Conservation (phyloP, 2,797 vertebrate species). For the Rallus crepitans region DNA sequence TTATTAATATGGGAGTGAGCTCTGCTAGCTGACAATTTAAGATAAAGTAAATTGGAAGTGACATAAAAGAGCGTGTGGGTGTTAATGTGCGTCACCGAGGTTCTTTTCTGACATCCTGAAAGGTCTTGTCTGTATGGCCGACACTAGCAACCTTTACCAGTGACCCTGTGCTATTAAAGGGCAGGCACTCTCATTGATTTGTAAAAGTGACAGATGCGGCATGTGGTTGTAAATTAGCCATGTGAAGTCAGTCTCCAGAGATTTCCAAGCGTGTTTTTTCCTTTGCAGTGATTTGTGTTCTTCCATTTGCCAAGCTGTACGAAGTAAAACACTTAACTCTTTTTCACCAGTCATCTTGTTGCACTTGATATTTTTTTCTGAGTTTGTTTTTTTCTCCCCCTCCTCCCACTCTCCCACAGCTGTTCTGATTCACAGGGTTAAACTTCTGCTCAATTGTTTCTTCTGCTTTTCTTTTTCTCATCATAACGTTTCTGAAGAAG, state of each 20-base stretch:
- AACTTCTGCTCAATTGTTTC: neutral
- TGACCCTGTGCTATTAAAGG: slow-evolving; percentile 69
- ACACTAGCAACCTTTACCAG: slow-evolving; percentile 64
- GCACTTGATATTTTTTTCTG: neutral
- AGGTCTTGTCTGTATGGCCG: slow-evolving; percentile 72
- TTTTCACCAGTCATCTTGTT: neutral
- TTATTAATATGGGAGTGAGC: slow-evolving; percentile 79
- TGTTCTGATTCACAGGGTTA: neutral
- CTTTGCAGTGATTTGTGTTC: slow-evolving; percentile 53
- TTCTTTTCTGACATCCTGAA: slow-evolving; percentile 77
- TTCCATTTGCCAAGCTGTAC: slow-evolving; percentile 38
- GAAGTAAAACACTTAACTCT: slow-evolving; percentile 40
- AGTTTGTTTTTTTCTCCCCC: neutral
- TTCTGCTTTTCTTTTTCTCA: neutral
- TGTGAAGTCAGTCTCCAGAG: slow-evolving; percentile 63
- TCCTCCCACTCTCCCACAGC: neutral
- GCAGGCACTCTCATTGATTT: slow-evolving; percentile 76
- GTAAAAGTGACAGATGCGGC: slow-evolving; percentile 79
- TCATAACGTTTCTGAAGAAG: neutral
- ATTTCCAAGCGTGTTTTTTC: slow-evolving; percentile 45
- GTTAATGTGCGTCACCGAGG: slow-evolving; percentile 74
- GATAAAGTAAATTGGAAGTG: slow-evolving; percentile 82
- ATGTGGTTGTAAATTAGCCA: slow-evolving; percentile 77
- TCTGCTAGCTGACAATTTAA: slow-evolving; percentile 81
- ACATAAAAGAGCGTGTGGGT: slow-evolving; percentile 77